A percentile compares a stretch with the other conserved stretches of the same genome.
phyloP scores from a whole-genome alignment of 2,888 invertebrate species.

The Tenthredo scrophulariae region DNA sequence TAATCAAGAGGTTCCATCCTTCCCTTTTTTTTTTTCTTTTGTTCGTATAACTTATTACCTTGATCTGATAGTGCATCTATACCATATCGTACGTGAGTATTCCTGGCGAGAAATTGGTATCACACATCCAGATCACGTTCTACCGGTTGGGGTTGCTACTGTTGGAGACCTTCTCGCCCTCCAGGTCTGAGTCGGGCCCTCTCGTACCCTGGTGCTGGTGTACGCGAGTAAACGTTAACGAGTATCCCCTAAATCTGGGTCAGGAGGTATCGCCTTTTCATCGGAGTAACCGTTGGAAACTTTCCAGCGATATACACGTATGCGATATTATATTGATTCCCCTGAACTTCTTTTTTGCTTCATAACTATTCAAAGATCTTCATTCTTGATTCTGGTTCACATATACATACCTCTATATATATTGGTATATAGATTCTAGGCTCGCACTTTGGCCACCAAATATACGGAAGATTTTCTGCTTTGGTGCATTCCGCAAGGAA shows the following conservation, averaged over 20 bases:
- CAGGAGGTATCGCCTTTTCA: constrained; percentile 47
- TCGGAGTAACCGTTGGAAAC: constrained; percentile 37
- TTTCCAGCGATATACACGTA: constrained; percentile 7
- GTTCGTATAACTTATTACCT: constrained; percentile 20
- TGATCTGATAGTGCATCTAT: background rate
- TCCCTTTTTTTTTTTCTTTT: background rate
- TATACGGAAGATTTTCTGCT: background rate
- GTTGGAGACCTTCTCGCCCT: constrained; percentile 23
- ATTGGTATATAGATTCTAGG: background rate
- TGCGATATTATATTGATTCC: constrained; percentile 11
- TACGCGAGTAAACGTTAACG: constrained; percentile 43
- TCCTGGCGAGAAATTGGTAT: constrained; percentile 20
- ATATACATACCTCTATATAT: too few species aligned
- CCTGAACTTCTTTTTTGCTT: background rate
- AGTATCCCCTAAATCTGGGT: constrained; percentile 36
- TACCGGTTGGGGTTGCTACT: constrained; percentile 37
- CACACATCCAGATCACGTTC: constrained; percentile 45
- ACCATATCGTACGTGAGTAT: constrained; percentile 13
- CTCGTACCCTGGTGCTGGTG: constrained; percentile 13
- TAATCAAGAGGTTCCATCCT: background rate
- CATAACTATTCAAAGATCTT: background rate
- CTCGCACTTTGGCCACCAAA: background rate
- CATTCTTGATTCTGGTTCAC: background rate
- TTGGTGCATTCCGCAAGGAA: constrained; percentile 34
- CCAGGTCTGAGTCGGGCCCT: constrained; percentile 37